Evolutionary conservation across 2,888 invertebrate genomes (phyloP), one percentile per base, ranked within the genome.

Genomic region (Dryadula phaetusa): DNA sequence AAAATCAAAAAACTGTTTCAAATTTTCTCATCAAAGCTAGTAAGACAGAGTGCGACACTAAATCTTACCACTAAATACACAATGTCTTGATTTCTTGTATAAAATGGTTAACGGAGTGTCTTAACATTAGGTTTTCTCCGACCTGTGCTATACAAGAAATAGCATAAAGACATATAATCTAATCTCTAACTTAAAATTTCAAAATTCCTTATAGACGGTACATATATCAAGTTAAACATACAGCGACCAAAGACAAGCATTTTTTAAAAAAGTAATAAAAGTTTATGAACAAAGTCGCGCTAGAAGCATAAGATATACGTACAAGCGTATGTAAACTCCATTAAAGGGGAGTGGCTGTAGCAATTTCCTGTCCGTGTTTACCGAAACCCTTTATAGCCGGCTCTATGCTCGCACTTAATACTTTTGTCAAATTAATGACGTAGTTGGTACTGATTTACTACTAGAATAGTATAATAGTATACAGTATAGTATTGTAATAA

Each of bases 361-460:
- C 63, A 69, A 69, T 69, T 66, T 69, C 66, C 66, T 64, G 69
- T 16, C 53, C 25, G 40, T 65, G 65, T 69, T 61, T 61, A 63
- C 53, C 10, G 22, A 37, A 62, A 62, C 58, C 65, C 62, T 58
- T 60, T 58, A 56, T 37, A 37, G 56, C 46, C 40, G 18, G 46
- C 54, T 44, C 28, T 47, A 60, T 60, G 58, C 49, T 56, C 32
- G 34, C 22, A n/a, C 58, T 52, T 65, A 65, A 65, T 65, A 60
- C 65, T 42, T 65, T 52, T 65, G 65, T 60, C 60, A 47, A 58
- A 65, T 60, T 65, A 60, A 65, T 65, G 58, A 60, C 58, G 40
- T 64, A 44, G 60, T 12, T 18, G n/a, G 46, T 44, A 32, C 60
- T 44, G 28, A 44, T 40, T 56, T 28, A 28, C 10, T 25, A 25